Evolutionary conservation across 2,113 vertebrate species (phyloP), one percentile per base, ranked within the genome.

Genomic region (Hystrix brachyura): DNA sequence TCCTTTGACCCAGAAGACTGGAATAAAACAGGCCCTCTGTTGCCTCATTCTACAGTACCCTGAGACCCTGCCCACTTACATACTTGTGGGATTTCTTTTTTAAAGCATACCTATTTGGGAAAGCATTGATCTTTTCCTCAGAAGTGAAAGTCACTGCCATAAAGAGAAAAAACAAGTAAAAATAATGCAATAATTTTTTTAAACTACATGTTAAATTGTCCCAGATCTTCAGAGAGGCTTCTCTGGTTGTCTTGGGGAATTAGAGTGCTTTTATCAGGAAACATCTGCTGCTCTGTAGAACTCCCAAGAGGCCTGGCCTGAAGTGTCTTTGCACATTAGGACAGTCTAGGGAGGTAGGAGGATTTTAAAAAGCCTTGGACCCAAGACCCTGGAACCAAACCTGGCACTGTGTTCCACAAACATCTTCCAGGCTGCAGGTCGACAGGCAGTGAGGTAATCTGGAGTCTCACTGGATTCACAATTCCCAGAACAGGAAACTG

Each of bases 61-160:
- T 53, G 48, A 86, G 38, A 74, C 27, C 29, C 9, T 12, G 11
- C 14, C 48, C n/a, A 27, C 21, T 17, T 32, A 71, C 0, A 25
- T 76, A 43, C 60, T 95, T n/a, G 59, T 9, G 17, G 15, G 6
- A 65, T 34, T 60, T 43, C 55, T 57, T 32, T 21, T 91, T 59
- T 69, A 23, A 46, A 29, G 43, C 9, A 23, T 71, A 29, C 62
- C 60, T 29, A 88, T 79, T 84, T 94, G 7, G 74, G 65, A 48
- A 93, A 93, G 48, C 32, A 71, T 23, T 53, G 88, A 34, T 32
- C 71, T 72, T 60, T 88, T 65, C 62, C 85, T 87, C 85, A 90
- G 46, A 95, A 78, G 34, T 74, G 81, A 72, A 95, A 96, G 51
- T 67, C 62, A 91, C 34, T 87, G 13, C 57, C n/a, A 19, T 51